These are phyloP conservation scores for Liodrosophila aerea DNA, from an alignment of 2,888 invertebrate species.

Conservation along the genomic window DNA sequence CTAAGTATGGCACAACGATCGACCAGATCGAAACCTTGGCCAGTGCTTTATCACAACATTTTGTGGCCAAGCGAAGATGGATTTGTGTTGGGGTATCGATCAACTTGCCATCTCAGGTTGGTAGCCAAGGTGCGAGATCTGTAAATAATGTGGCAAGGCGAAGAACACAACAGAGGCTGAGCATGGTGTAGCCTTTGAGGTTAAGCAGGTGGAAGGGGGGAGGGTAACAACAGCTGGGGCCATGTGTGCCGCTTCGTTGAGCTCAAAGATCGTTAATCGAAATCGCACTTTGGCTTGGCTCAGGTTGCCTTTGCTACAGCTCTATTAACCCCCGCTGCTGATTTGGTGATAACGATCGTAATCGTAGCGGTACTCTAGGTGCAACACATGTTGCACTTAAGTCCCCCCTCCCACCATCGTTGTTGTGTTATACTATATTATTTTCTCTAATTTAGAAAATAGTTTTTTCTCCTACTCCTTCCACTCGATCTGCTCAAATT, in stretches of 20 bases:
- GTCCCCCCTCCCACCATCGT: constrained; percentile 3
- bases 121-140: constrained; percentile 72
- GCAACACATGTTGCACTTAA: constrained; percentile 74
- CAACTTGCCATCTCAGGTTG: constrained; percentile 20
- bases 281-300: constrained; percentile 40
- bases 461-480: constrained; percentile 31
- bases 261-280: constrained; percentile 53
- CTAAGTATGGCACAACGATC: constrained; percentile 63
- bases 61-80: constrained; percentile 57
- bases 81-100: constrained; percentile 63
- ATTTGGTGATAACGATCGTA: constrained; percentile 82
- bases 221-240: constrained; percentile 38
- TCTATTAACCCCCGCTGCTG: constrained; percentile 80
- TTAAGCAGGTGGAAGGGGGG: constrained; percentile 6
- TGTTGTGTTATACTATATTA: constrained; percentile 51
- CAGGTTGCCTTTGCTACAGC: constrained; percentile 65
- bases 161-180: constrained; percentile 23
- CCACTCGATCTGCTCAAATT: constrained; percentile 43
- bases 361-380: constrained; percentile 69
- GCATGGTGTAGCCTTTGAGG: not conserved
- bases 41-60: constrained; percentile 69
- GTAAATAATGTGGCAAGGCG: constrained; percentile 74
- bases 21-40: constrained; percentile 32
- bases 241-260: constrained; percentile 63
- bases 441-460: constrained; percentile 74